Evolutionary conservation across 2,797 vertebrate species (phyloP), one percentile per base, ranked within the genome.

Genomic region (Bryconaethiops microstoma): DNA sequence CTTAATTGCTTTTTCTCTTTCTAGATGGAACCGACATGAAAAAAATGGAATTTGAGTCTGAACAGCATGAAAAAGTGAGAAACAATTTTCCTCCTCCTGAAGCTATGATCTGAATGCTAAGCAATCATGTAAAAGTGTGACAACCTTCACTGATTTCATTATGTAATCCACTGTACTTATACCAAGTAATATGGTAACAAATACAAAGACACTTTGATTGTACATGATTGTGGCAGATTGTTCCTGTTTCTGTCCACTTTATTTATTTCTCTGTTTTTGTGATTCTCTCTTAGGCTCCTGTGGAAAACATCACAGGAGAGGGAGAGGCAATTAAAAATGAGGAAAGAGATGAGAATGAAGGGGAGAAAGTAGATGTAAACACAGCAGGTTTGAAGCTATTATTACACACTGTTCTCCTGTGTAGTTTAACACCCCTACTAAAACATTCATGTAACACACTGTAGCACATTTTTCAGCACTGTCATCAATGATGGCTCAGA

Each of bases 281-380:
- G 23, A 63, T 29, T 54, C 55, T 63, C 48, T 79, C 54, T 25
- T 48, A 80, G 79, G 12, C 73, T 7, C 74, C 70, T 52, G 60
- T 59, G 10, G 86, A 93, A 40, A 89, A 88, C 54, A 50, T 67
- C 13, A 16, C 74, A 62, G 76, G 59, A 67, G 78, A 83, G 23
- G 59, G 52, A 52, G 70, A 89, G 23, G 63, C 8, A 55, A 86
- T 94, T 77, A 95, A 95, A 88, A 90, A 82, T n/a, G 95, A 95
- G 85, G 92, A 94, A 79, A 92, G 88, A 60, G 93, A 95, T 0
- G 93, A 94, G 48, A 81, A 82, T 62, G 94, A 94, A 23, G 86
- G 89, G 86, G 85, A 79, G 62, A 80, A 77, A 21, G 72, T 39
- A 29, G 82, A 86, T 2, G 88, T 90, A 54, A 86, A 78, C 59